Evolutionary conservation across 2,888 invertebrate genomes (phyloP).

Genomic region (Dugesia japonica): DNA sequence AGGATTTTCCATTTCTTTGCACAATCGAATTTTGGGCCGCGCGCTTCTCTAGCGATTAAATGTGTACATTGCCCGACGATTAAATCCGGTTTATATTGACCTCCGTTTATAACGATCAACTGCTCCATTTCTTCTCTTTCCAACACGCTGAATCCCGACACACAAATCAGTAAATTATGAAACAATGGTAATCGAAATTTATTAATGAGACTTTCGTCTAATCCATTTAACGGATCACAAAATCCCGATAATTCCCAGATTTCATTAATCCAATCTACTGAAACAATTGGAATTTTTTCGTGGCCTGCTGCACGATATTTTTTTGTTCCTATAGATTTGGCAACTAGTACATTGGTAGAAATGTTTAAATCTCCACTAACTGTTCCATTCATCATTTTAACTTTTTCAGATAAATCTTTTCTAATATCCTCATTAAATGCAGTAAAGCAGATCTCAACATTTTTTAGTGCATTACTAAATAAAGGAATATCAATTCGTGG

Average conservation of each 20-base stretch:
- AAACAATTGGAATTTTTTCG: slow-evolving; percentile 59
- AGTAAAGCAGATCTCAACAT: slow-evolving; percentile 30
- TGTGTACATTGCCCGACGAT: slow-evolving; percentile 51
- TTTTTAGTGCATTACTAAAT: slow-evolving; percentile 33
- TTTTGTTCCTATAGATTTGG: slow-evolving; percentile 42
- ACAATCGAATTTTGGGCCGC: slow-evolving; percentile 59
- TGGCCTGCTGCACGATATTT: slow-evolving; percentile 55
- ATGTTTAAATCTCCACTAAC: slow-evolving; percentile 27
- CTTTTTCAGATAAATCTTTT: background rate
- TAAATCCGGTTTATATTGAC: slow-evolving; percentile 52
- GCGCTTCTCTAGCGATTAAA: slow-evolving; percentile 39
- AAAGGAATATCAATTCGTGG: slow-evolving; percentile 29
- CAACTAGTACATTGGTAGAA: slow-evolving; percentile 29
- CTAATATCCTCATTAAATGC: slow-evolving; percentile 27
- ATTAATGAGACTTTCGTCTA: background rate
- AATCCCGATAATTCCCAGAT: slow-evolving; percentile 25
- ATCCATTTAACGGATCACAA: slow-evolving; percentile 28
- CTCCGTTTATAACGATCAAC: slow-evolving; percentile 59
- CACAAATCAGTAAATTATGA: slow-evolving; percentile 9
- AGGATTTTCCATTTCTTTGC: slow-evolving; percentile 54
- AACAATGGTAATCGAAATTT: slow-evolving; percentile 26
- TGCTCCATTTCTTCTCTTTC: slow-evolving; percentile 37
- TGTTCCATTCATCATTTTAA: slow-evolving; percentile 33
- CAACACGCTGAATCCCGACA: slow-evolving; percentile 12
- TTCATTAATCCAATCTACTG: slow-evolving; percentile 59